A percentile compares a stretch with the other conserved stretches of the same genome.
Evolutionary conservation across 2,113 vertebrate species (phyloP).

Genomic region (Cavia aperea): DNA sequence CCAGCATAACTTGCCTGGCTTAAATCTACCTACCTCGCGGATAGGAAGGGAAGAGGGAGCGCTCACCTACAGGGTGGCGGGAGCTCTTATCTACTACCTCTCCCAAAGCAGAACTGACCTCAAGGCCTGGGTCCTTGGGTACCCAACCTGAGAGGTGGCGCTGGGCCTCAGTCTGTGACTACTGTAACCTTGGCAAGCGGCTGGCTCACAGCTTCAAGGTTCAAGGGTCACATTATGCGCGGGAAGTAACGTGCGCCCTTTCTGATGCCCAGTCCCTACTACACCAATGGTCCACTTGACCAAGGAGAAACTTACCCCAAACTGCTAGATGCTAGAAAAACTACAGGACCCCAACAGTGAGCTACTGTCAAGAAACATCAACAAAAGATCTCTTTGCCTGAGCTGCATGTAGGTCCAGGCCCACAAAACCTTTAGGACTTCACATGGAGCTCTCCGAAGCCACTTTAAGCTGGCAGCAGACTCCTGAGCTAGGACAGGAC

Average conservation of each 20-base stretch:
- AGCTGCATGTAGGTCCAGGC: neutral
- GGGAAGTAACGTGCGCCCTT: neutral
- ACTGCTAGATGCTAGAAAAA: neutral
- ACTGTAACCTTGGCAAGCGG: neutral
- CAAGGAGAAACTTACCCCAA: neutral
- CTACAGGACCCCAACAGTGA: neutral
- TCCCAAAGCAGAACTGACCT: neutral
- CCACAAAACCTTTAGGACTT: neutral
- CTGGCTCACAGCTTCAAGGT: neutral
- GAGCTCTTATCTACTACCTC: fast-evolving
- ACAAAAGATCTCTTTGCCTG: neutral
- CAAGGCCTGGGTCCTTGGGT: neutral
- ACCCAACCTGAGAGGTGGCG: neutral
- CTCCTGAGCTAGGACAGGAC: neutral
- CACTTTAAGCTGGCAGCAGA: neutral
- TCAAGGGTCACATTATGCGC: neutral
- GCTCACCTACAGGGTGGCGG: neutral
- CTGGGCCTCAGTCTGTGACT: neutral
- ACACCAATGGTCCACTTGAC: neutral
- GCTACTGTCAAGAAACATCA: neutral
- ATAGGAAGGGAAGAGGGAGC: neutral
- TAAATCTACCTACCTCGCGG: slow-evolving; percentile 30
- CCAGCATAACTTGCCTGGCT: slow-evolving; percentile 48
- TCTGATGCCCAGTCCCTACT: neutral
- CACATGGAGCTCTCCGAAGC: fast-evolving